These are phyloP conservation scores for Entomobrya multifasciata DNA, from an alignment of 2,888 invertebrate genomes.

Conservation along the genomic window DNA sequence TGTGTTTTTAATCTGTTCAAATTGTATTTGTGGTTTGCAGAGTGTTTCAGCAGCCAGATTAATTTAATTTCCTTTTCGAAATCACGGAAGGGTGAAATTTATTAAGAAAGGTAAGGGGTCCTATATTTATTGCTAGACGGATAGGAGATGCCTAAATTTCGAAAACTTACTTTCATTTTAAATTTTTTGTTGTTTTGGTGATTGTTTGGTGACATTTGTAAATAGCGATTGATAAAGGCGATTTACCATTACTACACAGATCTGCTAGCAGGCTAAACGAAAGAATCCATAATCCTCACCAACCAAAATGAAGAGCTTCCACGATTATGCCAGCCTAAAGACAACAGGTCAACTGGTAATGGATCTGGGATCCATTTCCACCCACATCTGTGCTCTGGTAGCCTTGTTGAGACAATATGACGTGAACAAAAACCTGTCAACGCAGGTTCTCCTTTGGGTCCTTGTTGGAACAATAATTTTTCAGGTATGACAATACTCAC, in stretches of 20 bases:
- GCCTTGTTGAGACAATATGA: conserved; percentile 64
- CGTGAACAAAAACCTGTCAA: conserved; percentile 59
- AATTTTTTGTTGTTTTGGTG: not conserved
- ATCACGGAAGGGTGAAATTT: conserved; percentile 41
- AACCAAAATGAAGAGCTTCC: conserved; percentile 70
- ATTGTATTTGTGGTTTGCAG: not conserved
- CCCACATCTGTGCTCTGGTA: conserved; percentile 72
- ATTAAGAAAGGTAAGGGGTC: not conserved
- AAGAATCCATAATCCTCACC: too few relatives aligned
- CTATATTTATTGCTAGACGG: not conserved
- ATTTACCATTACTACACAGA: too few relatives aligned
- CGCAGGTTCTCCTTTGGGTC: conserved; percentile 71
- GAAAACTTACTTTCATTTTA: conserved; percentile 23
- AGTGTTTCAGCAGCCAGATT: too few relatives aligned
- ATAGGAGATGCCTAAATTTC: conserved; percentile 30
- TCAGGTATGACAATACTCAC: conserved; percentile 65
- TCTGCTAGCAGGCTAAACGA: too few relatives aligned
- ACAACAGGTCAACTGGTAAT: conserved; percentile 74
- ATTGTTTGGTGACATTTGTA: too few relatives aligned
- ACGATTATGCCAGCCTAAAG: conserved; percentile 72
- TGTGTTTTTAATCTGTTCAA: too few relatives aligned
- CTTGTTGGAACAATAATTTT: conserved; percentile 74
- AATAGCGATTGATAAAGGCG: too few relatives aligned
- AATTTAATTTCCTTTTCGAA: conserved; percentile 51
- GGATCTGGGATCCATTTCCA: conserved; percentile 74